phyloP scores from a whole-genome alignment of 2,888 invertebrate genomes.

The Apamea monoglypha region DNA sequence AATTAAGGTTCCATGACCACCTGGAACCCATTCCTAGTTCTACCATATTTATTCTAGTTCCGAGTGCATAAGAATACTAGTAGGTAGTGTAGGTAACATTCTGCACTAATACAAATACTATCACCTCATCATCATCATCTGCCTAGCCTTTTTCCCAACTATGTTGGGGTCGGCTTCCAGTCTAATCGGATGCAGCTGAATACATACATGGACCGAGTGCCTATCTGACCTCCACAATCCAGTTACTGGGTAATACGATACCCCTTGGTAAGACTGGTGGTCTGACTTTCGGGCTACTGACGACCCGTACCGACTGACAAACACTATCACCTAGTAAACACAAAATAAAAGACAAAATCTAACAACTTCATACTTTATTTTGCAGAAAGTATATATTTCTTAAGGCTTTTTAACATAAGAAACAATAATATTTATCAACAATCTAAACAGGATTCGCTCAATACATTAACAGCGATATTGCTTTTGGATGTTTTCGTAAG shows the following conservation, averaged over 20 bases:
- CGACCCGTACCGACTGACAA: neutral
- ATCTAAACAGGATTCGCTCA: slow-evolving; percentile 61
- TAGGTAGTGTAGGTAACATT: neutral
- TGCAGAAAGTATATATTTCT: slow-evolving; percentile 61
- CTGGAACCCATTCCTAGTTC: neutral
- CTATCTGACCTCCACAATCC: neutral
- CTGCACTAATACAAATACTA: neutral
- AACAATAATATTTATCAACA: slow-evolving; percentile 66
- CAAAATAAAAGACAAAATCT: slow-evolving; percentile 33
- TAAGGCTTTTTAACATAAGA: slow-evolving; percentile 67
- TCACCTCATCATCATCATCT: too few species aligned
- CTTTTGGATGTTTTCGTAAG: slow-evolving; percentile 37
- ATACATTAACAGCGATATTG: slow-evolving; percentile 51
- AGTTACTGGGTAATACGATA: neutral
- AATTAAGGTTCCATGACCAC: neutral
- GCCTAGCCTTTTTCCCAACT: neutral
- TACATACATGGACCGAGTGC: neutral
- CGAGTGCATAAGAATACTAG: neutral
- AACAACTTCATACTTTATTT: slow-evolving; percentile 70
- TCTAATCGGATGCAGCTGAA: neutral
- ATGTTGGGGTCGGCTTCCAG: neutral
- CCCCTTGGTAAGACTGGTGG: neutral
- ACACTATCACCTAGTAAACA: neutral
- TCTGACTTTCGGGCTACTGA: neutral
- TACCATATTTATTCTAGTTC: neutral